phyloP scores from a whole-genome alignment of 2,888 invertebrate species.

The Coenonympha arcania region DNA sequence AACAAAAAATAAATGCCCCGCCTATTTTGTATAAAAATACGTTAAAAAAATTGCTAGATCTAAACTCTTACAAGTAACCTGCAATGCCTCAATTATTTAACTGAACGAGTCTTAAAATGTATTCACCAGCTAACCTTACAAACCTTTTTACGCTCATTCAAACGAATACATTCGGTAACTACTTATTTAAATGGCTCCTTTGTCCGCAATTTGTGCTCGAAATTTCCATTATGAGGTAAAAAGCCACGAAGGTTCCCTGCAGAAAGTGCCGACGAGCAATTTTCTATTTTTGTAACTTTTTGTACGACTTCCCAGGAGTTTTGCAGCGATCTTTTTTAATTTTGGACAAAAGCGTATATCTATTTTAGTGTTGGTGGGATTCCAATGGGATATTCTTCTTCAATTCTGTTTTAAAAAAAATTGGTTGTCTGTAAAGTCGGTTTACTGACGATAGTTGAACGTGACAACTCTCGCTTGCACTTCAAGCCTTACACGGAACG shows the following conservation, averaged over 20 bases:
- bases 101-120: slow-evolving; percentile 1
- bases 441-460: too few relatives aligned
- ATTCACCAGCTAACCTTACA: slow-evolving; percentile 1
- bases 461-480: too few relatives aligned
- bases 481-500: too few relatives aligned
- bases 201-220: slow-evolving; percentile 14
- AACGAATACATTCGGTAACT: slow-evolving; percentile 17
- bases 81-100: slow-evolving; percentile 5
- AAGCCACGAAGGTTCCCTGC: slow-evolving; percentile 14
- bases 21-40: too few relatives aligned
- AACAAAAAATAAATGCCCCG: too few relatives aligned
- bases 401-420: neutral
- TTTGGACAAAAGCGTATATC: neutral
- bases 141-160: slow-evolving; percentile 1
- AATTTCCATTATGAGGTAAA: slow-evolving; percentile 19
- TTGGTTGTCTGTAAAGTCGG: too few relatives aligned
- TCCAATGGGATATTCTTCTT: neutral
- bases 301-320: slow-evolving; percentile 7
- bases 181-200: slow-evolving; percentile 22
- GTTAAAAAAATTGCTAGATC: too few relatives aligned
- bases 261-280: slow-evolving; percentile 11
- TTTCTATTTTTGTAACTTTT: slow-evolving; percentile 18
- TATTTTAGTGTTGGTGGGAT: neutral
- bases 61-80: neutral
- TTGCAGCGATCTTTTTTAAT: neutral